Base-by-base conservation (phyloP, 2,113 vertebrate genomes). In the Zingel zingel region DNA sequence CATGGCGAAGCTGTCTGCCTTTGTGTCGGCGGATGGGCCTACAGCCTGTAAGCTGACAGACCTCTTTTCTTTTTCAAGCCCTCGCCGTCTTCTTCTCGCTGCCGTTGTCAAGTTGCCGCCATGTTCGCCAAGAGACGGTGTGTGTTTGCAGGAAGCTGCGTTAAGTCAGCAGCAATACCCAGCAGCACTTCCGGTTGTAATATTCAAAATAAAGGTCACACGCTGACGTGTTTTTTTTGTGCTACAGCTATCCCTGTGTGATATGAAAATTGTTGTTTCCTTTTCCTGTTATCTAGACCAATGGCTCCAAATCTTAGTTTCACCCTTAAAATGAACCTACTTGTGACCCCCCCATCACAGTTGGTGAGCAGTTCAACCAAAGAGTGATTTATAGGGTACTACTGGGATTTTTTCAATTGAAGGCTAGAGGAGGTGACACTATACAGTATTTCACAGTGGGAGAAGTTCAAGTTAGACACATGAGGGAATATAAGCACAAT, bases 51-150 rank as follows among this genome's bases (percentile, higher is more conserved):
- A 43, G 39, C 39, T 43, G 39, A 94, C 93, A 92, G 90, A 94
- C 91, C 86, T 91, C 33, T 79, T 64, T 78, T 83, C 74, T 79
- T 96, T 94, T 93, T 93, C 93, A 95, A 96, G 93, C 94, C 93
- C 97, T 96, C 96, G 89, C 96, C 92, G 95, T 97, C 96, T 97
- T 98, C 96, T 88, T 89, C 81, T 95, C 96, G 95, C 95, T 96
- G 96, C 95, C 95, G 94, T 95, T 88, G 94, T 96, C 97, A 98
- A 98, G 96, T 98, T 97, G 97, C 97, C 97, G 97, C 97, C 97
- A 99, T 99, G 96, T 99, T 98, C 97, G 96, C 97, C 96, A 93
- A 93, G 96, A 96, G 96, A 96, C 96, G 97, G 82, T 89, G 83
- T 87, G 97, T 97, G 97, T 97, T 93, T 93, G 95, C 94, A 93